phyloP scores from a whole-genome alignment of 92 coral and sea anemone genomes.

The Montipora capitata region DNA sequence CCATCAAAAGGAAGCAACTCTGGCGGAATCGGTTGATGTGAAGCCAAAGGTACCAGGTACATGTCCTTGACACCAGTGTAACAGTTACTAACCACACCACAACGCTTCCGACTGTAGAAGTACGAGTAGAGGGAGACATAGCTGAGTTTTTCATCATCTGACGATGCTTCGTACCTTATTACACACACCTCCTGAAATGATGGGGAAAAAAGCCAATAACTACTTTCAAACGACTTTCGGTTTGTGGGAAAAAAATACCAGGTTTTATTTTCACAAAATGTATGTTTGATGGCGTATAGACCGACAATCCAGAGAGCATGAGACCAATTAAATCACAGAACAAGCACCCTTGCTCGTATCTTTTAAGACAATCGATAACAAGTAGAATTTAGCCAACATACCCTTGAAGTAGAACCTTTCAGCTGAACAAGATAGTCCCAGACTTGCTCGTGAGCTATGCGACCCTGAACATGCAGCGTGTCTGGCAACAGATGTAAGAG shows the following conservation, averaged over 20 bases:
- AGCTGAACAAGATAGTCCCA: conserved; percentile 97
- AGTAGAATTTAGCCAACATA: conserved; percentile 30
- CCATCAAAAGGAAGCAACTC: conserved; percentile 95
- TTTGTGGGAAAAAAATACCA: no score
- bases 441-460: conserved; percentile 93
- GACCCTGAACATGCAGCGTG: conserved; percentile 95
- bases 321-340: no score
- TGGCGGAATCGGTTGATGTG: conserved; percentile 89
- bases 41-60: conserved; percentile 95
- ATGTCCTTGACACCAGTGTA: conserved; percentile 95
- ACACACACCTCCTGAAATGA: conserved; percentile 89
- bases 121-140: conserved; percentile 96
- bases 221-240: background rate
- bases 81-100: conserved; percentile 99
- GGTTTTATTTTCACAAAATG: no score
- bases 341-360: no score
- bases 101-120: conserved; percentile 98
- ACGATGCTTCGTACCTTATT: conserved; percentile 92
- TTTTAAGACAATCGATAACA: background rate
- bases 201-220: background rate
- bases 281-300: no score
- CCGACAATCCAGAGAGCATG: no score
- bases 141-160: conserved; percentile 96
- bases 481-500: conserved; percentile 94
- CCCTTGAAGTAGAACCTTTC: conserved; percentile 94